Evolutionary conservation across 2,797 vertebrate genomes (phyloP), one percentile per base, ranked within the genome.

Genomic region (Pipistrellus kuhlii): DNA sequence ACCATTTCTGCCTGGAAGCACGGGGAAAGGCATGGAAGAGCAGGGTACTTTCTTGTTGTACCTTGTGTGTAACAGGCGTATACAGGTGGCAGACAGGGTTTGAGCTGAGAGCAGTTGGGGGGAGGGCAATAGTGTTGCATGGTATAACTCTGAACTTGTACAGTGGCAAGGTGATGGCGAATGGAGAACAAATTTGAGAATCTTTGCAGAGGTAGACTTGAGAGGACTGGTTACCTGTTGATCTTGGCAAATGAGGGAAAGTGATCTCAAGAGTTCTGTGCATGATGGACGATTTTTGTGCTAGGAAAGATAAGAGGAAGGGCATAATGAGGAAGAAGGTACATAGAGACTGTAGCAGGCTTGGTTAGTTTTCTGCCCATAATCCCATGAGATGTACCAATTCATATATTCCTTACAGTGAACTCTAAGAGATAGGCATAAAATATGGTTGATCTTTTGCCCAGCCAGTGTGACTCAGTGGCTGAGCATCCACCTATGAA

Each of bases 231-330:
- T 30, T 41, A 7, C 14, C 41, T 73, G 0, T 6, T 44, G 25
- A 13, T 80, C 77, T 87, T 21, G 35, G 15, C 46, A 62, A n/a
- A 14, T 72, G 23, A 89, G 23, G 32, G 23, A 66, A 57, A 27
- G 5, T 64, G 32, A 71, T 13, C 10, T 53, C 23, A 51, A 51
- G 51, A 66, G 21, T 75, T 71, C 44, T 84, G 14, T n/a, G 8
- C 48, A 15, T 32, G 7, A 12, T n/a, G 6, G 21, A 32, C 0
- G 1, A 15, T 35, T 11, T 30, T 27, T 7, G 8, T 15, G 1
- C 25, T 44, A 51, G 15, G 6, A 30, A 68, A 75, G 66, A 64
- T 2, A 46, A 87, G n/a, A 82, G 32, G 32, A 76, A 76, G 11
- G 4, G 38, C 12, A 62, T 30, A 80, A 27, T 18, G 51, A 81